Conservation (phyloP, 2,113 vertebrate genomes). For the Silurus meridionalis region DNA sequence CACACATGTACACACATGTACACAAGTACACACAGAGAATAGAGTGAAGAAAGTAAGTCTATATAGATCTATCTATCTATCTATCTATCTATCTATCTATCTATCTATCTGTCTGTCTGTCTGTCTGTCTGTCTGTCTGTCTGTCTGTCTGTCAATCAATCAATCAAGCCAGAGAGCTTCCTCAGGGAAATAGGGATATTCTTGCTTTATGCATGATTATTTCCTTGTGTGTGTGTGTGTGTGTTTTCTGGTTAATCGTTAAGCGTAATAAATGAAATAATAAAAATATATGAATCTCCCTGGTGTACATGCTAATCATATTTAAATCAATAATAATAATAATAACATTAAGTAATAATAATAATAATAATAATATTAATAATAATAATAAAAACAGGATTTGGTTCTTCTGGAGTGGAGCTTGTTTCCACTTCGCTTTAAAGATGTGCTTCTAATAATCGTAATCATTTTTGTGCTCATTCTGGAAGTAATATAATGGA, state of each 20-base stretch:
- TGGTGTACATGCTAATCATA: background rate
- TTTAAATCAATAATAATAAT: background rate
- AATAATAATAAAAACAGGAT: too few relatives aligned
- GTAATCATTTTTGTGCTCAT: background rate
- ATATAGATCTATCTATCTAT: background rate
- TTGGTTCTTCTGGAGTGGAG: background rate
- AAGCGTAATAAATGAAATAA: too few relatives aligned
- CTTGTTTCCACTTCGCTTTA: background rate
- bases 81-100: too few relatives aligned
- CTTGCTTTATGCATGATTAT: background rate
- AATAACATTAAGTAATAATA: background rate
- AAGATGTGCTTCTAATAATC: background rate
- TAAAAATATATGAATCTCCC: background rate
- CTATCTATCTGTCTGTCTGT: too few relatives aligned
- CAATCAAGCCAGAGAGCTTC: too few relatives aligned
- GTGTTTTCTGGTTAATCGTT: too few relatives aligned
- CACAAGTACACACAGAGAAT: background rate
- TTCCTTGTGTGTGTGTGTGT: too few relatives aligned
- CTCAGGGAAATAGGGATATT: background rate
- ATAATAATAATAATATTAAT: too few relatives aligned
- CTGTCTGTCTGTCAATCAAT: too few relatives aligned
- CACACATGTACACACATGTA: background rate
- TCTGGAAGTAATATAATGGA: background rate
- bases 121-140: too few relatives aligned
- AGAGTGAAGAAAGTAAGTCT: background rate